A percentile compares a stretch with the other conserved stretches of the same genome.
phyloP scores from a whole-genome alignment of 2,113 vertebrate species.

The Gnathonemus longibarbis region DNA sequence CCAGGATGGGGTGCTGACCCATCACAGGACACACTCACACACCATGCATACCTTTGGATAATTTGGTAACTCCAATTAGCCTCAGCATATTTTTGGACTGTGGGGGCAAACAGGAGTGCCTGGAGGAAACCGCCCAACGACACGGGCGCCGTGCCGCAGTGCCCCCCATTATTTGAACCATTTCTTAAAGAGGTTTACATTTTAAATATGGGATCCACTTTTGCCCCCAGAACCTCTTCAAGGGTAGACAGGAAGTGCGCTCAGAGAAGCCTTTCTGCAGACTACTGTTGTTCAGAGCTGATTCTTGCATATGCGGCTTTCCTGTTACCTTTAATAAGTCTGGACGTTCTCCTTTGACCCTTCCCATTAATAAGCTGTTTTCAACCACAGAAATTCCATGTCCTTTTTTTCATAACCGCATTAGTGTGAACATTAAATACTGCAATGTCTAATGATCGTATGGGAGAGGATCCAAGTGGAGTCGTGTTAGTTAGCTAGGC shows the following conservation, averaged over 20 bases:
- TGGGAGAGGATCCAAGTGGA: not conserved
- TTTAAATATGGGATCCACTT: not conserved
- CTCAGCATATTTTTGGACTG: not conserved
- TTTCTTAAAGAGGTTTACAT: not conserved
- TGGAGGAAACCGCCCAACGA: not conserved
- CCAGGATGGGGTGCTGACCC: too few species aligned
- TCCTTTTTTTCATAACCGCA: not conserved
- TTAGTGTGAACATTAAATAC: not conserved
- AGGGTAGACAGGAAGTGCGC: not conserved
- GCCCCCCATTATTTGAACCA: not conserved
- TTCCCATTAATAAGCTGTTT: not conserved
- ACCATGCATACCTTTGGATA: too few species aligned
- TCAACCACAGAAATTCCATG: not conserved
- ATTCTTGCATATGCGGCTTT: not conserved
- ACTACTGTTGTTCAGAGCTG: not conserved
- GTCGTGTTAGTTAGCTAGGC: not conserved
- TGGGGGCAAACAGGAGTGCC: not conserved
- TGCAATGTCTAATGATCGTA: not conserved
- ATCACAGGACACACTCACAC: too few species aligned
- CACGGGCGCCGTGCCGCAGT: fast-evolving
- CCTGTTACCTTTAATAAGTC: not conserved
- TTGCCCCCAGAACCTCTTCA: not conserved
- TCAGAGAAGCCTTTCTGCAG: not conserved
- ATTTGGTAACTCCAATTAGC: not conserved
- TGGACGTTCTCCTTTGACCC: not conserved